Evolutionary conservation across 35 echinoderm and acorn worm species (phyloP).

Genomic region (Eucidaris tribuloides): DNA sequence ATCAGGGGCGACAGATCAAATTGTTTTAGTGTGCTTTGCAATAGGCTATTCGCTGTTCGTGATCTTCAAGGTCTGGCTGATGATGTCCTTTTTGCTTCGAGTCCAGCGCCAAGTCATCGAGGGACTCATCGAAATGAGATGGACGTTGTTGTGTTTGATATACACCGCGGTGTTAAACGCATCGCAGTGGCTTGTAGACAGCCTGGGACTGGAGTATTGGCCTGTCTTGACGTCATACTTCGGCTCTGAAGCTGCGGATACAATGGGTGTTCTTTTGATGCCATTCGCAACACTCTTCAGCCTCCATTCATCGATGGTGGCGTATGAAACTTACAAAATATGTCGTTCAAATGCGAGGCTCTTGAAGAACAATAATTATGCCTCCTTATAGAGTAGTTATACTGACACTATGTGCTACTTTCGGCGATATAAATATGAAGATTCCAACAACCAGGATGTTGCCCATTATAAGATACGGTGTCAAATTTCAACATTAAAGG

Average conservation of each 20-base stretch:
- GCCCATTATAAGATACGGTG: too few relatives aligned
- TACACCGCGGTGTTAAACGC: background rate
- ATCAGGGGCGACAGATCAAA: background rate
- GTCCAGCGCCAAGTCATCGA: background rate
- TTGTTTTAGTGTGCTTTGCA: background rate
- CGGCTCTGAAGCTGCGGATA: background rate
- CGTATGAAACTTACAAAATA: background rate
- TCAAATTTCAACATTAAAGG: too few relatives aligned
- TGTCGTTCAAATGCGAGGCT: too few relatives aligned
- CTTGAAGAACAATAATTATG: too few relatives aligned
- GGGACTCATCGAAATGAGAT: background rate
- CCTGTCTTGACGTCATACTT: background rate
- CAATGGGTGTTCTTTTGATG: background rate
- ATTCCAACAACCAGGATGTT: too few relatives aligned
- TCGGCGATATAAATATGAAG: too few relatives aligned
- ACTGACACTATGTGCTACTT: too few relatives aligned
- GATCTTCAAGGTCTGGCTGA: background rate
- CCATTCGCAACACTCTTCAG: background rate
- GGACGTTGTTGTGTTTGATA: background rate
- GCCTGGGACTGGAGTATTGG: background rate
- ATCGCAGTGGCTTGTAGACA: background rate
- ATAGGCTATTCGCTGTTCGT: background rate
- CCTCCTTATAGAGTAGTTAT: too few relatives aligned
- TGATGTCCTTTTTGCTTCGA: background rate
- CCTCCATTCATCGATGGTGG: background rate